These are phyloP conservation scores for Caenorhabditis macrosperma DNA, from an alignment of 2,888 invertebrate species.

Conservation along the genomic window DNA sequence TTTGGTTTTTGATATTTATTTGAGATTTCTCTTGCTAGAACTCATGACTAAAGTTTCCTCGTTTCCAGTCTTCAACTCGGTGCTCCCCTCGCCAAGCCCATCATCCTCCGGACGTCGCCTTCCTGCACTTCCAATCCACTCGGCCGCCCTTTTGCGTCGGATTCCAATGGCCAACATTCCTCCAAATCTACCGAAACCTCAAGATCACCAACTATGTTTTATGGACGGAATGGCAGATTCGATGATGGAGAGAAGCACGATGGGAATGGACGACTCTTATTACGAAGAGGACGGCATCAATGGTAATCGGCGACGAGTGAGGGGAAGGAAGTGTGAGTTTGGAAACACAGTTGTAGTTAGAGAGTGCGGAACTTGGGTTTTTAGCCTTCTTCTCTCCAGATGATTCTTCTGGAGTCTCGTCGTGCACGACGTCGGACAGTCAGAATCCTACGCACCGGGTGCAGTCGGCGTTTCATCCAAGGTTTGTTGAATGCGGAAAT, in stretches of 20 bases:
- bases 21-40: not conserved
- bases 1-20: too few species aligned
- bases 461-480: slow-evolving; percentile 93
- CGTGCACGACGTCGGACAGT: slow-evolving; percentile 76
- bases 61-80: slow-evolving; percentile 43
- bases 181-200: slow-evolving; percentile 46
- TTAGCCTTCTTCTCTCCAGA: slow-evolving; percentile 74
- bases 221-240: slow-evolving; percentile 68
- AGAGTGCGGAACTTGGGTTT: not conserved
- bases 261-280: slow-evolving; percentile 75
- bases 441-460: slow-evolving; percentile 83
- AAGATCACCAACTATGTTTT: slow-evolving; percentile 66
- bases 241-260: slow-evolving; percentile 60
- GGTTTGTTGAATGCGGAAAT: slow-evolving; percentile 86
- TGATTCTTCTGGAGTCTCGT: slow-evolving; percentile 79
- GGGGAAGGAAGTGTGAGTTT: slow-evolving; percentile 59
- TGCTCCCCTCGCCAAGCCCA: slow-evolving; percentile 57
- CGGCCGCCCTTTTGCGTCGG: slow-evolving; percentile 47
- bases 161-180: slow-evolving; percentile 61
- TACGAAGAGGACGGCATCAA: slow-evolving; percentile 79
- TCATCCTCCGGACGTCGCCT: slow-evolving; percentile 67
- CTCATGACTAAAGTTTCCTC: not conserved
- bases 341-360: not conserved
- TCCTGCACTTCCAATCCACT: slow-evolving; percentile 65
- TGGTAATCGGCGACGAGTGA: slow-evolving; percentile 66